phyloP scores from a whole-genome alignment of 30 jellyfish, hydroid and myxozoan genomes.

The Cassiopea andromeda region DNA sequence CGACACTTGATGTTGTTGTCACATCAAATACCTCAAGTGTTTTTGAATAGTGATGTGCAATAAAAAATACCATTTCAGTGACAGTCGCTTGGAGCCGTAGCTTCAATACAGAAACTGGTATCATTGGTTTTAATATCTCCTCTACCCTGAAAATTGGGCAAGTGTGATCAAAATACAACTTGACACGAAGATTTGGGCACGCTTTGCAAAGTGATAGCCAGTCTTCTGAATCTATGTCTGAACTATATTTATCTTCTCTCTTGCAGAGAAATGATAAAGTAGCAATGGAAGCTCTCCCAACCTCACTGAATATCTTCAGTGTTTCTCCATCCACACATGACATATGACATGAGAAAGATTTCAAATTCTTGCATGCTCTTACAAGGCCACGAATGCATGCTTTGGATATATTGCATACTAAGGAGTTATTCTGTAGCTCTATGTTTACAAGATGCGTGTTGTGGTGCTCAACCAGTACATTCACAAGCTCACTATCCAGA shows the following conservation, averaged over 20 bases:
- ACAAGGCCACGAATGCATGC: conserved; percentile 33
- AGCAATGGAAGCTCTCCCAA: conserved; percentile 19
- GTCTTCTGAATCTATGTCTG: conserved; percentile 36
- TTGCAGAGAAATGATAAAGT: conserved; percentile 51
- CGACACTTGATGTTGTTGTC: conserved; percentile 61
- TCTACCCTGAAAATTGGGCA: conserved; percentile 53
- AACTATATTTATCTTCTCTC: conserved; percentile 52
- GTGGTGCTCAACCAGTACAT: conserved; percentile 19
- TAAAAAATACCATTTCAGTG: conserved; percentile 45
- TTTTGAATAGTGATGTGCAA: conserved; percentile 27
- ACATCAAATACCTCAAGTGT: conserved; percentile 52
- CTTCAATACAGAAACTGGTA: conserved; percentile 56
- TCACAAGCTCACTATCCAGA: conserved; percentile 20
- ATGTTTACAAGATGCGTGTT: conserved; percentile 9
- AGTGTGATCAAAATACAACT: conserved; percentile 60
- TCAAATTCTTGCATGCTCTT: conserved; percentile 28
- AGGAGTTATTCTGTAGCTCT: conserved; percentile 42
- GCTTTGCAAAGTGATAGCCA: conserved; percentile 43
- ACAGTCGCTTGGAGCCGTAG: conserved; percentile 63
- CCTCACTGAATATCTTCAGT: conserved; percentile 17
- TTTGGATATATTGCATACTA: conserved; percentile 51
- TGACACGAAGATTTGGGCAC: conserved; percentile 40
- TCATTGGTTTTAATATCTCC: conserved; percentile 45
- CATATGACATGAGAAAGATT: conserved; percentile 39
- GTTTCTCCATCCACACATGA: conserved; percentile 54